These are phyloP conservation scores for Xestia ashworthii DNA, from an alignment of 2,888 invertebrate genomes.

Conservation along the genomic window DNA sequence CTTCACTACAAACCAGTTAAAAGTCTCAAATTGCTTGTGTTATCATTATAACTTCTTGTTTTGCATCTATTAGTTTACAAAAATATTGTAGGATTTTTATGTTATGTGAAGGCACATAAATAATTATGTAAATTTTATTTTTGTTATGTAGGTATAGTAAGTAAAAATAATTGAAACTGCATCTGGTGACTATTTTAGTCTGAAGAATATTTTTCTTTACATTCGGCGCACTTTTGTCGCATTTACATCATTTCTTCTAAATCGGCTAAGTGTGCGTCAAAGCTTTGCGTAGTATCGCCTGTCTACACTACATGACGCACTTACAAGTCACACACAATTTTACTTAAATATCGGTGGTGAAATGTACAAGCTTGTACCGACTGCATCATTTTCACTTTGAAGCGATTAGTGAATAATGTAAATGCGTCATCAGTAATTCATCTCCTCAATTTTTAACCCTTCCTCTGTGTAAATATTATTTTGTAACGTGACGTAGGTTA, in stretches of 20 bases:
- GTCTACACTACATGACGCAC: slow-evolving; percentile 20
- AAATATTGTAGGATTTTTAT: slow-evolving; percentile 34
- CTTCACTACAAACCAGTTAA: slow-evolving; percentile 9
- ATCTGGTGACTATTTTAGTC: background rate
- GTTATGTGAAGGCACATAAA: slow-evolving; percentile 41
- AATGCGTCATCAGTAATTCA: slow-evolving; percentile 32
- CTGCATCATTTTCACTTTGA: slow-evolving; percentile 9
- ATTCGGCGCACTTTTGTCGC: slow-evolving; percentile 7
- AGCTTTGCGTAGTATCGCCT: slow-evolving; percentile 2
- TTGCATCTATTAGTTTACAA: slow-evolving; percentile 44
- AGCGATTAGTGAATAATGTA: slow-evolving; percentile 24
- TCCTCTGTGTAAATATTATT: slow-evolving; percentile 32
- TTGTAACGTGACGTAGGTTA: background rate
- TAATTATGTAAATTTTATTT: slow-evolving; percentile 43
- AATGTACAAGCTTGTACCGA: slow-evolving; percentile 27
- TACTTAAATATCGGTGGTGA: slow-evolving; percentile 2
- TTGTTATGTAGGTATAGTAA: slow-evolving; percentile 9
- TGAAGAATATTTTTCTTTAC: slow-evolving; percentile 6
- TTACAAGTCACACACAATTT: background rate
- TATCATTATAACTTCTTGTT: slow-evolving; percentile 10
- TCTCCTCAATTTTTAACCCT: slow-evolving; percentile 9
- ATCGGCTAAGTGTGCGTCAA: slow-evolving; percentile 24
- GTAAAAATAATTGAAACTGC: background rate
- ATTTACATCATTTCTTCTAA: slow-evolving; percentile 16
- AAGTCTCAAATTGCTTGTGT: slow-evolving; percentile 37